Evolutionary conservation across 2,888 invertebrate genomes (phyloP).

Genomic region (Chrysomela aeneicollis): DNA sequence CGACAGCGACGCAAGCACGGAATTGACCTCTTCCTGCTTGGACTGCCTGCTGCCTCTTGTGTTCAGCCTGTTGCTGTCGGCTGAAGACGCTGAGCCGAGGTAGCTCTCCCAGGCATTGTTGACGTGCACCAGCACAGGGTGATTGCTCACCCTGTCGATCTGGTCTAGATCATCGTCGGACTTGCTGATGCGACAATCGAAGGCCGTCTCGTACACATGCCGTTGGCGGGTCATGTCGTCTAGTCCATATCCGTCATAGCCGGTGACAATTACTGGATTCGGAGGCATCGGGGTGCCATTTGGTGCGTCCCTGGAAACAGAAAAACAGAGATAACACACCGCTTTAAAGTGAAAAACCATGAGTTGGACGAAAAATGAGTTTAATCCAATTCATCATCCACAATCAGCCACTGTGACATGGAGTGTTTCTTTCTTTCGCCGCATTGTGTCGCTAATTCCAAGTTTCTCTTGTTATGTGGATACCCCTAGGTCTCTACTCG

Average conservation of each 20-base stretch:
- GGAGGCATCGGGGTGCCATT: conserved; percentile 41
- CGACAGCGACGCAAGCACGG: conserved; percentile 57
- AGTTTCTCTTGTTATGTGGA: no score
- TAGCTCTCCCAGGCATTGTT: conserved; percentile 56
- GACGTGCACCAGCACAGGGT: conserved; percentile 74
- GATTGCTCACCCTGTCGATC: conserved; percentile 82
- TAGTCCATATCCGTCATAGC: conserved; percentile 60
- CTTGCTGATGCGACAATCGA: conserved; percentile 85
- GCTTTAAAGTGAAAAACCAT: no score
- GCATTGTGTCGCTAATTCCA: no score
- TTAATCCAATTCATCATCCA: no score
- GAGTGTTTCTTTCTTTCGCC: no score
- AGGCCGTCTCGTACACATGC: conserved; percentile 88
- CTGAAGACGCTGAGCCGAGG: conserved; percentile 44
- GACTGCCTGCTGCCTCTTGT: conserved; percentile 59
- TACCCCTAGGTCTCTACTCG: no score
- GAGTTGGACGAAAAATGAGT: no score
- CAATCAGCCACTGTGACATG: no score
- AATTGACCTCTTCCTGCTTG: conserved; percentile 68
- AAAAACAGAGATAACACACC: no score
- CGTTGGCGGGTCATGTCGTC: conserved; percentile 71
- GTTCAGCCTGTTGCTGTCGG: conserved; percentile 56
- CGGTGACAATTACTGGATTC: conserved; percentile 36
- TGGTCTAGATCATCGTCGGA: conserved; percentile 83
- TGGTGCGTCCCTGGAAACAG: conserved; percentile 63